phyloP scores from a whole-genome alignment of 2,113 vertebrate species.

The Xerus inauris region DNA sequence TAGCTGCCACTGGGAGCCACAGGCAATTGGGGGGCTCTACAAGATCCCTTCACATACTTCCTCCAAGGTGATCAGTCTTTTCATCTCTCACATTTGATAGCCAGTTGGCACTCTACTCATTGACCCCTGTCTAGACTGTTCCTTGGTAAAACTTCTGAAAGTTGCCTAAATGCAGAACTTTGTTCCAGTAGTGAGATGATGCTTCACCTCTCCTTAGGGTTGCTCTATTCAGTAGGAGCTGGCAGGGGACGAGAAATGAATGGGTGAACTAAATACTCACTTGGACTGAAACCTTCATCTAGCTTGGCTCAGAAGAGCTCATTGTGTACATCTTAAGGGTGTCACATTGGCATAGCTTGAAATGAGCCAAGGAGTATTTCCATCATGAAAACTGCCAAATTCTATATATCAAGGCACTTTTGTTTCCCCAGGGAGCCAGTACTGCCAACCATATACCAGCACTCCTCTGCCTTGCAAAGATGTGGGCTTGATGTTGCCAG shows the following conservation, averaged over 20 bases:
- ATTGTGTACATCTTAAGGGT: neutral
- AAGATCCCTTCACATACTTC: neutral
- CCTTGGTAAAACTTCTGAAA: neutral
- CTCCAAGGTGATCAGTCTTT: neutral
- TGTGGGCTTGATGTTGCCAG: neutral
- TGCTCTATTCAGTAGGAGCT: neutral
- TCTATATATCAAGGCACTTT: neutral
- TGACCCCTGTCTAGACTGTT: neutral
- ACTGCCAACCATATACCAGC: neutral
- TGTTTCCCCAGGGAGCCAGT: neutral
- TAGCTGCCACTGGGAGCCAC: neutral
- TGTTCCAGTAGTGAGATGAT: neutral
- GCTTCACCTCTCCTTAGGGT: neutral
- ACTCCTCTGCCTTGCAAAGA: neutral
- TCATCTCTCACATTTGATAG: neutral
- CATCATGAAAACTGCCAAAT: neutral
- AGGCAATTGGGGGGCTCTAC: rapidly evolving
- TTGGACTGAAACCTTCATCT: neutral
- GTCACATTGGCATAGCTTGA: neutral
- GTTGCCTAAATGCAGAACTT: neutral
- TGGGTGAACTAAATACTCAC: no score
- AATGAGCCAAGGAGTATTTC: neutral
- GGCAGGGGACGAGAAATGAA: neutral
- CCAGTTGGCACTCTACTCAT: neutral
- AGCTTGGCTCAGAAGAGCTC: neutral